A percentile compares a stretch with the other conserved stretches of the same genome.
These are phyloP conservation scores for Trissoscelio sp. DNA, from an alignment of 2,888 invertebrate species.

Conservation along the genomic window DNA sequence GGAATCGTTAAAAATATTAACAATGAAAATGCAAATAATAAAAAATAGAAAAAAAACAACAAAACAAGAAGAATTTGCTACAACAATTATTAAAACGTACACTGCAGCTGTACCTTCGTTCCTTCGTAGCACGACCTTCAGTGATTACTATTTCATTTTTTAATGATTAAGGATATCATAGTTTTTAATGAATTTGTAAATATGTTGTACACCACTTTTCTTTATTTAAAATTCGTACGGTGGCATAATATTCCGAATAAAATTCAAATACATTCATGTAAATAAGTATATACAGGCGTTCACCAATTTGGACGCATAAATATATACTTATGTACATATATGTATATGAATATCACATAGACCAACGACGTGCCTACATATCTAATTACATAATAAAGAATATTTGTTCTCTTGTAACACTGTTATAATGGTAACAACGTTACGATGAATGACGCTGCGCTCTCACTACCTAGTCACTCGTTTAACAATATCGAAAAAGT, in stretches of 20 bases:
- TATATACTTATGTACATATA: slow-evolving; percentile 55
- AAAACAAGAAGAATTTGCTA: slow-evolving; percentile 20
- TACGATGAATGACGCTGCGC: slow-evolving; percentile 77
- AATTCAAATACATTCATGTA: slow-evolving; percentile 26
- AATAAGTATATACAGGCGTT: slow-evolving; percentile 32
- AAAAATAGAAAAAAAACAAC: neutral
- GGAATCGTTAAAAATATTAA: slow-evolving; percentile 3
- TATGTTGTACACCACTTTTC: slow-evolving; percentile 66
- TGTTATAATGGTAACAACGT: slow-evolving; percentile 74
- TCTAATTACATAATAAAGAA: slow-evolving; percentile 73
- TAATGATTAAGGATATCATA: slow-evolving; percentile 49
- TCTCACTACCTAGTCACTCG: slow-evolving; percentile 82
- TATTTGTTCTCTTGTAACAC: slow-evolving; percentile 71
- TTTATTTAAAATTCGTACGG: slow-evolving; percentile 69
- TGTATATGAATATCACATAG: slow-evolving; percentile 63
- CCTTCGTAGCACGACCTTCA: slow-evolving; percentile 71
- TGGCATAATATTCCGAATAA: slow-evolving; percentile 72
- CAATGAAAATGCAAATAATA: neutral
- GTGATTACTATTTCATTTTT: slow-evolving; percentile 61
- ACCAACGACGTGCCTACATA: slow-evolving; percentile 80
- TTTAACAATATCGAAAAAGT: slow-evolving; percentile 76
- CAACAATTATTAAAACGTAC: slow-evolving; percentile 34
- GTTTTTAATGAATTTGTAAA: slow-evolving; percentile 65
- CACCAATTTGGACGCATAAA: neutral
- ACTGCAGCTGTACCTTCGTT: slow-evolving; percentile 66